A percentile compares a stretch with the other conserved stretches of the same genome.
Evolutionary conservation across 53 echinoderm and acorn worm species (phyloP).

Genomic region (Echinarachnius parma): DNA sequence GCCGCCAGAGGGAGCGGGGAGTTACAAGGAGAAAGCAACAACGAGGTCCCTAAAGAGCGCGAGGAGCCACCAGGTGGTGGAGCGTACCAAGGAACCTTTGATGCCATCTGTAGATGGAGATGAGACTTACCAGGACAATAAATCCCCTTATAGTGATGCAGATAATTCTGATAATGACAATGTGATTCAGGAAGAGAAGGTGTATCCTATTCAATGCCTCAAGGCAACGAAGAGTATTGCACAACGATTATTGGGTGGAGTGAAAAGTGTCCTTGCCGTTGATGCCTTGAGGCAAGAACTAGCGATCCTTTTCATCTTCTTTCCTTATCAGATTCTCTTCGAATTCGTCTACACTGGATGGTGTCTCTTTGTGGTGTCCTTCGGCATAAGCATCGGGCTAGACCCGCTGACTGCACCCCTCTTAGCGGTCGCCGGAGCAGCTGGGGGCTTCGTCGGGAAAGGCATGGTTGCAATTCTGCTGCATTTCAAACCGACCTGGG

Average conservation of each 20-base stretch:
- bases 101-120: too few relatives aligned
- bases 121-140: too few relatives aligned
- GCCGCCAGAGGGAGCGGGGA: too few relatives aligned
- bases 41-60: background rate
- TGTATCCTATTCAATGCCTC: too few relatives aligned
- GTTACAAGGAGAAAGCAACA: background rate
- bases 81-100: too few relatives aligned
- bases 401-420: background rate
- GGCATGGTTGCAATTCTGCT: background rate
- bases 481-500: conserved; percentile 3
- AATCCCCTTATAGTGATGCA: too few relatives aligned
- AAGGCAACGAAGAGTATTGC: too few relatives aligned
- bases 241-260: too few relatives aligned
- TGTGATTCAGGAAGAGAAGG: too few relatives aligned
- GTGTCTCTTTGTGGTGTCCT: conserved; percentile 32
- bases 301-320: conserved; percentile 8
- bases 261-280: background rate
- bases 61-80: background rate
- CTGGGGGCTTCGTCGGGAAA: conserved; percentile 12
- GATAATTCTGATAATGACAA: too few relatives aligned
- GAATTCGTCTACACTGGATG: conserved; percentile 32
- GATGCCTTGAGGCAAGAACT: background rate
- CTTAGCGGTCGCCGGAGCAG: conserved; percentile 3
- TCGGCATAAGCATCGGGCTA: conserved; percentile 2
- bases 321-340: conserved; percentile 24